Base-by-base conservation (phyloP, 2,888 invertebrate species). In the Coenonympha glycerion region DNA sequence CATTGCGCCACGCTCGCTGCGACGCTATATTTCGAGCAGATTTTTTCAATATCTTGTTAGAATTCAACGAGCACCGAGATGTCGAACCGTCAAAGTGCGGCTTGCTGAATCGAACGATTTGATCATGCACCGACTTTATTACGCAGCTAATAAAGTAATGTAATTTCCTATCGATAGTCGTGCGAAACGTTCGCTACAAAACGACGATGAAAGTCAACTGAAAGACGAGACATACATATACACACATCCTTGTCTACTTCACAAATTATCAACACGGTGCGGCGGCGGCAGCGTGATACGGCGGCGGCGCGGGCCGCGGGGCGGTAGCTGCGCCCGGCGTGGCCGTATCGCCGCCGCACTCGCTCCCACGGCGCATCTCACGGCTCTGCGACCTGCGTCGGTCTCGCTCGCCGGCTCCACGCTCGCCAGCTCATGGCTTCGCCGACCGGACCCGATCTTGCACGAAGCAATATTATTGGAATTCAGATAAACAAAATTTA, bases 161-260 rank as follows among this genome's bases (percentile, higher is more conserved):
- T 80, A 80, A 81, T 83, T 80, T 80, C 71, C 76, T 83, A 81
- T 82, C 77, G 75, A 81, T 79, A 79, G 74, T 76, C 76, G 81
- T 78, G 82, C 83, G 80, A 86, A 86, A 84, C 86, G 86, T 86
- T 86, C 85, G 77, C 85, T 77, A 79, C 84, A 80, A 82, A 84
- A 83, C 85, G 80, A 79, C 81, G 86, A 83, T 85, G 85, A 86
- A 87, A 87, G 86, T 86, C 86, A 86, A 87, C 86, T 87, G 86
- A 85, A 85, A 86, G 85, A 83, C 85, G 86, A 86, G 86, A 85
- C 80, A 79, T 79, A 84, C 76, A 84, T 84, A 86, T 86, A 84
- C 79, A 80, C 79, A 81, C 78, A 81, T 85, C 86, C 86, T 82
- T 85, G 79, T 86, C 84, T 72, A 76, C 79, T 79, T 76, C 76